Evolutionary conservation across 2,797 vertebrate genomes (phyloP).

Genomic region (Mus minutoides): DNA sequence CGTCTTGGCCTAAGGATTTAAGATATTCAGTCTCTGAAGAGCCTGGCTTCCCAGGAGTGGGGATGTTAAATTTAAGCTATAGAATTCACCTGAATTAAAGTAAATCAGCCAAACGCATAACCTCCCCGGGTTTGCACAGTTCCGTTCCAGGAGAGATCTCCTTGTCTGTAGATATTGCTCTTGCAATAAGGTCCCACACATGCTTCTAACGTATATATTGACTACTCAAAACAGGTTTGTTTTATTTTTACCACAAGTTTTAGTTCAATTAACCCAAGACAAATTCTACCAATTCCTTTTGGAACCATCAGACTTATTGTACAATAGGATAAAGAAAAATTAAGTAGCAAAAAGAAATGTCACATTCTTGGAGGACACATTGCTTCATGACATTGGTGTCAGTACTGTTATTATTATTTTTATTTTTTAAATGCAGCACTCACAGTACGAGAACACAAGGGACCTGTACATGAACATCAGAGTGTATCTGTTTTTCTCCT

Average conservation of each 20-base stretch:
- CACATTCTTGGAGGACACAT: not conserved
- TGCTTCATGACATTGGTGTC: not conserved
- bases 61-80: constrained; percentile 76
- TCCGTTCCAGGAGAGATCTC: constrained; percentile 39
- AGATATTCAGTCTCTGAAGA: constrained; percentile 75
- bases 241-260: not conserved
- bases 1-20: constrained; percentile 81
- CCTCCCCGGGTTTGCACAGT: not conserved
- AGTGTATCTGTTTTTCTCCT: not conserved
- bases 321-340: not conserved
- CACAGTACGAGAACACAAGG: not conserved
- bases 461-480: not conserved
- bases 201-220: not conserved
- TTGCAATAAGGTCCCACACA: not conserved
- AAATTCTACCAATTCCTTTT: not conserved
- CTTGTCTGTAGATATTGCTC: not conserved
- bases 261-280: constrained; percentile 16
- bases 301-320: constrained; percentile 1
- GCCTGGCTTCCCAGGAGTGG: constrained; percentile 67
- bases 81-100: constrained; percentile 75
- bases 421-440: not conserved
- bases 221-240: not conserved
- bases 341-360: not conserved
- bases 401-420: not conserved
- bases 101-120: constrained; percentile 63